phyloP scores from a whole-genome alignment of 1,140 invertebrate genomes.

The Drosophila erecta region DNA sequence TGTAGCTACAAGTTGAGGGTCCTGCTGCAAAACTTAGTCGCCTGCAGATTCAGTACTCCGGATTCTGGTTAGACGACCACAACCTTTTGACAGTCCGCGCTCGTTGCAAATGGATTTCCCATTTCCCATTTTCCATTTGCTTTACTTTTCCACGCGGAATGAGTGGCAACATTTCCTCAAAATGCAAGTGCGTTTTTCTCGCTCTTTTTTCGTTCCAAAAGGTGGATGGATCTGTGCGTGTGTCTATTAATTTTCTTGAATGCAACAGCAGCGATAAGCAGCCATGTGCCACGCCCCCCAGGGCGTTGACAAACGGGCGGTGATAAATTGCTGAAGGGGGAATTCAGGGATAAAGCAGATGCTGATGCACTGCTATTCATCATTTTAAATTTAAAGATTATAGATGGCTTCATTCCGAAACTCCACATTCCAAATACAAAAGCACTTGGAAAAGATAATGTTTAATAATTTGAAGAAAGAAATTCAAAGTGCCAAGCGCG shows the following conservation, averaged over 20 bases:
- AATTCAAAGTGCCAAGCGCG: background rate
- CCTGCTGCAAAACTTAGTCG: constrained; percentile 44
- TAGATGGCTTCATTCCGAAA: background rate
- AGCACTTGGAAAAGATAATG: too few relatives aligned
- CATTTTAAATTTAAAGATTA: background rate
- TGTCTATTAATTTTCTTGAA: constrained; percentile 69
- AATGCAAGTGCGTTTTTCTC: constrained; percentile 5
- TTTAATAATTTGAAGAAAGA: too few relatives aligned
- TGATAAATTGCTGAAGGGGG: constrained; percentile 59
- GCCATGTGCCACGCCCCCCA: constrained; percentile 40
- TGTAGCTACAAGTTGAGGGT: constrained; percentile 69
- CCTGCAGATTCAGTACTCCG: constrained; percentile 23
- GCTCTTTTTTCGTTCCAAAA: constrained; percentile 16
- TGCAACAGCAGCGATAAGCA: constrained; percentile 23
- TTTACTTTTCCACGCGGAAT: constrained; percentile 53
- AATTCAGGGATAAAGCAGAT: constrained; percentile 1
- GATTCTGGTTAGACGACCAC: constrained; percentile 30
- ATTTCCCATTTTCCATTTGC: constrained; percentile 76
- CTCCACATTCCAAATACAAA: too few relatives aligned
- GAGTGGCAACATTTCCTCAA: constrained; percentile 59
- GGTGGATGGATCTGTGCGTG: constrained; percentile 34
- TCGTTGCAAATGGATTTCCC: constrained; percentile 72
- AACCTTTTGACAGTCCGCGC: constrained; percentile 66
- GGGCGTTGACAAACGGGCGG: constrained; percentile 58
- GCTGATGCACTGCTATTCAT: constrained; percentile 10